Percentiles rank a stretch among this genome's conserved stretches.
phyloP scores from a whole-genome alignment of 2,888 invertebrate genomes.

The Teleiodes luculella region DNA sequence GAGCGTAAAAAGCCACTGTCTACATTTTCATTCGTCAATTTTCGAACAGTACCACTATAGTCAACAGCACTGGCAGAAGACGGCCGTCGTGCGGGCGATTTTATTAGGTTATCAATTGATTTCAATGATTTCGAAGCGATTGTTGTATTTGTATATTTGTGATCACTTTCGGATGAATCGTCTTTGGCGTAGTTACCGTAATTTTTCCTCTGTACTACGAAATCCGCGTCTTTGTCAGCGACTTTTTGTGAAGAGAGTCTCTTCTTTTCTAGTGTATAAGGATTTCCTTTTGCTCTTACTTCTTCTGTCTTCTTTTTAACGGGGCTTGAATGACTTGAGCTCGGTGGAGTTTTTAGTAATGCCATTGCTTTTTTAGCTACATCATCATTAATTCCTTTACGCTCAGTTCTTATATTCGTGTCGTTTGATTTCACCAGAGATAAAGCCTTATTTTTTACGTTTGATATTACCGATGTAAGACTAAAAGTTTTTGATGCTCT shows the following conservation, averaged over 20 bases:
- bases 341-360: constrained; percentile 56
- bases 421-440: constrained; percentile 70
- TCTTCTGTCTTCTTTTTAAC: constrained; percentile 19
- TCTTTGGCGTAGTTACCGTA: constrained; percentile 30
- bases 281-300: neutral
- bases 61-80: constrained; percentile 41
- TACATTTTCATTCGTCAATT: constrained; percentile 36
- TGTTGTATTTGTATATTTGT: constrained; percentile 37
- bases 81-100: constrained; percentile 60
- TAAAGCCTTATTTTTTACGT: constrained; percentile 74
- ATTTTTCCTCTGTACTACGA: constrained; percentile 15
- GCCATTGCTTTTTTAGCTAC: constrained; percentile 51
- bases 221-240: constrained; percentile 16
- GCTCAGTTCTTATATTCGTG: constrained; percentile 36
- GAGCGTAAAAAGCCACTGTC: constrained; percentile 35
- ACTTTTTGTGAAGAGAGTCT: neutral
- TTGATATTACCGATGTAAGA: constrained; percentile 69
- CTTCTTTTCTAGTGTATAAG: neutral
- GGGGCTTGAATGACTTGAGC: constrained; percentile 48
- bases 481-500: constrained; percentile 49
- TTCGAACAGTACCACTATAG: constrained; percentile 34
- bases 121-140: constrained; percentile 40
- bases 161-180: constrained; percentile 39
- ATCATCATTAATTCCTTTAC: constrained; percentile 37
- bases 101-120: constrained; percentile 54